These are phyloP conservation scores for Lerista edwardsae DNA, from an alignment of 2,797 vertebrate species.

Conservation along the genomic window DNA sequence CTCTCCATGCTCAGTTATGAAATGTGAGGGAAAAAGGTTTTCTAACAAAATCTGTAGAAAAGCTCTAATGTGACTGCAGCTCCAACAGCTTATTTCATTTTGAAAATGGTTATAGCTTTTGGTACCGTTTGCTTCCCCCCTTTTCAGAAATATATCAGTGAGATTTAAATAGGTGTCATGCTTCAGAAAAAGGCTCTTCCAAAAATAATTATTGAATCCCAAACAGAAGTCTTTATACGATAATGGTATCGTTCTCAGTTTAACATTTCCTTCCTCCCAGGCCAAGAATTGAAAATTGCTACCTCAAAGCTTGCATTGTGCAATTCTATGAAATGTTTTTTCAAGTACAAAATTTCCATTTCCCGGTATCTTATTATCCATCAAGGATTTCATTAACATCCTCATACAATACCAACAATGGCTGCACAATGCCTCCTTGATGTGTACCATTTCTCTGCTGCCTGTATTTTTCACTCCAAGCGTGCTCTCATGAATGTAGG, in stretches of 20 bases:
- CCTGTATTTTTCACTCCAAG: background rate
- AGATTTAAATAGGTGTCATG: background rate
- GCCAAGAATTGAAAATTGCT: background rate
- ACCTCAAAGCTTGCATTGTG: slow-evolving; percentile 19
- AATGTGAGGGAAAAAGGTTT: background rate
- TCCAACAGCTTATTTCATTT: slow-evolving; percentile 13
- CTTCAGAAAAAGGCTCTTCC: slow-evolving; percentile 5
- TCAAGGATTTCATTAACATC: slow-evolving; percentile 5
- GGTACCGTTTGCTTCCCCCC: background rate
- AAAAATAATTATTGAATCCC: background rate
- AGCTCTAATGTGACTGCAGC: accelerated
- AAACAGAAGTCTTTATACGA: background rate
- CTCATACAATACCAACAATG: background rate
- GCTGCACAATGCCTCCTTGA: background rate
- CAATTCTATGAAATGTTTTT: slow-evolving; percentile 19
- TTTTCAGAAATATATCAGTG: background rate
- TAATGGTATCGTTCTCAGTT: background rate
- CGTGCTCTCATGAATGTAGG: background rate
- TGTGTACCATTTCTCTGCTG: background rate
- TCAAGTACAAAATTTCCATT: slow-evolving; percentile 5
- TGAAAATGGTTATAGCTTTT: background rate
- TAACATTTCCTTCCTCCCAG: slow-evolving; percentile 2
- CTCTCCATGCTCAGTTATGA: background rate
- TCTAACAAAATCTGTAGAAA: background rate
- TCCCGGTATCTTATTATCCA: background rate